Percentiles rank a stretch among this genome's conserved stretches.
Conservation (phyloP, 2,888 invertebrate species). For the Psylliodes chrysocephalus region DNA sequence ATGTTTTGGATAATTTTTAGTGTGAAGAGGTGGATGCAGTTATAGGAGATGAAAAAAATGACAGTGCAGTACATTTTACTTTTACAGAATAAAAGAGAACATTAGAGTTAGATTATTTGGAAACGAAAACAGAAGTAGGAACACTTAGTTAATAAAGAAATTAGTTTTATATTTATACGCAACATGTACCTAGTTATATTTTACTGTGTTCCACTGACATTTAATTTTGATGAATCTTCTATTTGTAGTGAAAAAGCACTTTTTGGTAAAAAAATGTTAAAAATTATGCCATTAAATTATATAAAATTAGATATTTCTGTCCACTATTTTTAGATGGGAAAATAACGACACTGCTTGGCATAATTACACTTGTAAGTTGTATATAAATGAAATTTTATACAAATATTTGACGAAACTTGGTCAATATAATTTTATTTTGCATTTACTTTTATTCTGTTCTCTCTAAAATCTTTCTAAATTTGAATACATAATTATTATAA, state of each 20-base stretch:
- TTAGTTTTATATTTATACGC: not conserved
- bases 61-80: too few species aligned
- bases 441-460: too few species aligned
- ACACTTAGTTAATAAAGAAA: not conserved
- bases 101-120: too few species aligned
- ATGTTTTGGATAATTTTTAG: too few species aligned
- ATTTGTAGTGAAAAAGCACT: constrained; percentile 13
- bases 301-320: not conserved
- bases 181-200: constrained; percentile 3
- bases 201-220: constrained; percentile 11
- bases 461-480: too few species aligned
- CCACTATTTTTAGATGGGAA: not conserved
- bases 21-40: too few species aligned
- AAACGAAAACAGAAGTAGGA: not conserved
- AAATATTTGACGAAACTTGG: too few species aligned
- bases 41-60: too few species aligned
- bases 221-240: not conserved
- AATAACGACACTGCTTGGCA: not conserved
- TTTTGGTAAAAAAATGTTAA: not conserved
- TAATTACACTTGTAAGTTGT: not conserved
- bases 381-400: not conserved
- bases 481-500: too few species aligned
- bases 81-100: too few species aligned
- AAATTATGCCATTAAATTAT: not conserved
- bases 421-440: too few species aligned